A percentile compares a stretch with the other conserved stretches of the same genome.
Evolutionary conservation across 1,140 invertebrate genomes (phyloP).

Genomic region (Caerostris extrusa): DNA sequence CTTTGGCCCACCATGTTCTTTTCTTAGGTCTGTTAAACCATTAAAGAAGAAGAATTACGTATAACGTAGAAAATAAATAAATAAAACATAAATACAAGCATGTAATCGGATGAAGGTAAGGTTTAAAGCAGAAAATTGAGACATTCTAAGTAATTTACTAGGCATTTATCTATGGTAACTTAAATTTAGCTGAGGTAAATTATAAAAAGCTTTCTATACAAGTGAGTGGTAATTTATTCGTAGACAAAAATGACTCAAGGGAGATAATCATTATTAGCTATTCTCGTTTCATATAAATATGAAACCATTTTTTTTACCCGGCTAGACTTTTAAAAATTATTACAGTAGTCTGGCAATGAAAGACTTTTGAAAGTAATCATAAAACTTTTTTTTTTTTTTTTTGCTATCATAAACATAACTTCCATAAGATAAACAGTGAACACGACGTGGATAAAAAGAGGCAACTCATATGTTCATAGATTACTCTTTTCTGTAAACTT

Average conservation of each 20-base stretch:
- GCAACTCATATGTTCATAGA: slow-evolving; percentile 45
- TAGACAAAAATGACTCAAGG: background rate
- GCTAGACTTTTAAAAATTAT: slow-evolving; percentile 43
- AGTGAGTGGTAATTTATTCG: background rate
- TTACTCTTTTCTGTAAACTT: slow-evolving; percentile 68
- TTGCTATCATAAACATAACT: slow-evolving; percentile 58
- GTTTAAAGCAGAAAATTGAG: no score
- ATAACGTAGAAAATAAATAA: no score
- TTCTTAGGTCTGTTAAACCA: no score
- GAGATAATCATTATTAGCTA: slow-evolving; percentile 15
- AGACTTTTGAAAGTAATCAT: slow-evolving; percentile 58
- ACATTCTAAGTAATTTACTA: no score
- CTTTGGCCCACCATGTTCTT: no score
- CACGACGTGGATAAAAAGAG: background rate
- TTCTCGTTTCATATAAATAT: slow-evolving; percentile 16
- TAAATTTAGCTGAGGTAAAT: background rate
- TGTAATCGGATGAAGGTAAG: no score
- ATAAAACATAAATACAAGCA: no score
- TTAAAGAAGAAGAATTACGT: no score
- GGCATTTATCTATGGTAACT: background rate
- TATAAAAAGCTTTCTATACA: background rate
- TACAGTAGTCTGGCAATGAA: slow-evolving; percentile 14
- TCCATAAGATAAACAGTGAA: slow-evolving; percentile 66
- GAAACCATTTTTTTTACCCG: background rate
- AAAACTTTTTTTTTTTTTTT: slow-evolving; percentile 46